phyloP scores from a whole-genome alignment of 2,888 invertebrate genomes.

The Rhogogaster chlorosoma region DNA sequence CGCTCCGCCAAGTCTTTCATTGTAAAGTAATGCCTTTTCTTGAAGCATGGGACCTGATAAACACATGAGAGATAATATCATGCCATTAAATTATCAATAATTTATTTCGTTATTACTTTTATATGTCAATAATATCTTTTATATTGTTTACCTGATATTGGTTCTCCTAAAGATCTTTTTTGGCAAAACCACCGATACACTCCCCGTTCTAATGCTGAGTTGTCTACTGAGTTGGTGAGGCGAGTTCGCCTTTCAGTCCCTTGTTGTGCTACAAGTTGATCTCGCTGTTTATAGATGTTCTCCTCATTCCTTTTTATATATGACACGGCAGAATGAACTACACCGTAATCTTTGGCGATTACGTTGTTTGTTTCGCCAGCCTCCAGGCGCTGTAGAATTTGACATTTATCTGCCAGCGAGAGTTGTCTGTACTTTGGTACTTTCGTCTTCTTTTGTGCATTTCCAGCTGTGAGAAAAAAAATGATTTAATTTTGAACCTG shows the following conservation, averaged over 20 bases:
- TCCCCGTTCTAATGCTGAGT: background rate
- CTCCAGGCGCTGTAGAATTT: background rate
- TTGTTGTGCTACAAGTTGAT: background rate
- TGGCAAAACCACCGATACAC: background rate
- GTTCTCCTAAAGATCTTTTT: background rate
- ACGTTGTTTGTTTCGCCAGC: background rate
- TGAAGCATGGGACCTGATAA: slow-evolving; percentile 19
- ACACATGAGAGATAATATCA: background rate
- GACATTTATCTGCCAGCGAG: background rate
- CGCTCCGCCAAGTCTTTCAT: slow-evolving; percentile 15
- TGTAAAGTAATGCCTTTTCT: slow-evolving; percentile 41
- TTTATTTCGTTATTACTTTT: background rate
- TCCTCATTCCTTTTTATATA: too few relatives aligned
- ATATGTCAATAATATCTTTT: background rate
- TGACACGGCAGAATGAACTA: background rate
- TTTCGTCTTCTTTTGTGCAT: background rate
- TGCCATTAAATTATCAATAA: background rate
- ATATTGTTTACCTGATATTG: background rate
- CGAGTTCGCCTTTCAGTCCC: background rate
- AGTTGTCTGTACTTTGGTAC: background rate
- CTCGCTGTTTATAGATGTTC: slow-evolving; percentile 4
- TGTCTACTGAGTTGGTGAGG: background rate
- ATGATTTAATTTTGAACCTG: background rate
- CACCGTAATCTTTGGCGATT: slow-evolving; percentile 15
- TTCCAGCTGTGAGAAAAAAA: background rate